Evolutionary conservation across 2,797 vertebrate genomes (phyloP), one percentile per base, ranked within the genome.

Genomic region (Onychomys arenicola): DNA sequence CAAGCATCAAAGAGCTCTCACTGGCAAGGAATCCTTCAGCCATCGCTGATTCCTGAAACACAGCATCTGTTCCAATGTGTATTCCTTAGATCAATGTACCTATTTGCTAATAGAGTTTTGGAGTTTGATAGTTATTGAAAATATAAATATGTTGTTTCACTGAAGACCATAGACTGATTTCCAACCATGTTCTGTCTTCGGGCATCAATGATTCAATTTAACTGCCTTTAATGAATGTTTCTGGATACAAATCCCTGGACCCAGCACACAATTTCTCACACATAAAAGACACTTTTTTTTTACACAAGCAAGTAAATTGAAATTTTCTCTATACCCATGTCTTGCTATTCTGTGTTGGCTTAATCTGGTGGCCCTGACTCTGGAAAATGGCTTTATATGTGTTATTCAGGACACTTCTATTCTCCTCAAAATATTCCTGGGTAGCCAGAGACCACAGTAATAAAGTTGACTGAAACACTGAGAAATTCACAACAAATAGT

Each of bases 401-500:
- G 2, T 67, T 67, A 69, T 8, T 16, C 11, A 67, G 16, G 23
- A 17, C 0, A 40, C 46, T 92, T 12, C 29, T n/a, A 43, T 63
- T 78, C 43, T 77, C 46, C 12, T 34, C 91, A 37, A 96, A 91
- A 84, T 78, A 89, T 3, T 75, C 43, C 71, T 86, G 16, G 25
- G 23, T 86, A 94, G 40, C 23, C 57, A 87, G 19, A 92, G 10
- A 21, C 34, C 71, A 93, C 17, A 17, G 37, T 89, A 82, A 65
- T 29, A 95, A 76, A 95, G 37, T 82, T 5, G 9, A 84, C 23
- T 89, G 14, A 96, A 94, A 94, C 29, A 88, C n/a, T 80, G 25
- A 95, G 69, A 91, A 95, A 94, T 89, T 94, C 49, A 89, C 6
- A 34, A 52, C 52, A 89, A 57, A 9, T 90, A 6, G 13, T 34